Evolutionary conservation across 2,888 invertebrate species (phyloP).

Genomic region (Minunthozetes semirufus): DNA sequence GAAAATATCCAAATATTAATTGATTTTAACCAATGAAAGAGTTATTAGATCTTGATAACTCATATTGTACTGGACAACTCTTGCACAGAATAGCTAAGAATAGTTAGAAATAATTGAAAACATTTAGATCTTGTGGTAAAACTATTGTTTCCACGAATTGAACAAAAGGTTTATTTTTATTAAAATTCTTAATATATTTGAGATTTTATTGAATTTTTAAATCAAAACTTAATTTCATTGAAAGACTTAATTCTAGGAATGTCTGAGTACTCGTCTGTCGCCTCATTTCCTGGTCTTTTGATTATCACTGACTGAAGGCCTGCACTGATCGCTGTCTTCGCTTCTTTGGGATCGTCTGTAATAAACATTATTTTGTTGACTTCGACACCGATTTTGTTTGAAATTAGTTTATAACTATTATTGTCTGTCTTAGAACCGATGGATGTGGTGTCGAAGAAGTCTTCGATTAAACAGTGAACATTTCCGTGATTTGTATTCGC

Average conservation of each 20-base stretch:
- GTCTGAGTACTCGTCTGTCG: neutral
- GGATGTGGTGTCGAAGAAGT: slow-evolving; percentile 29
- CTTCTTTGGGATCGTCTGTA: slow-evolving; percentile 35
- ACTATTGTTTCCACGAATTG: too few relatives aligned
- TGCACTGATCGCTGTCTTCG: slow-evolving; percentile 32
- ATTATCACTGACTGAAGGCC: slow-evolving; percentile 32
- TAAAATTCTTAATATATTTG: too few relatives aligned
- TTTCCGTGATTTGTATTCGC: slow-evolving; percentile 36
- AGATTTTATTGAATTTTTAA: neutral
- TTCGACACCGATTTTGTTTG: neutral
- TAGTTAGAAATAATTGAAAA: too few relatives aligned
- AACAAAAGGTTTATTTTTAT: too few relatives aligned
- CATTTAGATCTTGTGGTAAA: too few relatives aligned
- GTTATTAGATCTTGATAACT: too few relatives aligned
- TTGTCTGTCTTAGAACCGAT: slow-evolving; percentile 32
- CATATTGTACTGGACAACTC: too few relatives aligned
- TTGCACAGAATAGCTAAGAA: too few relatives aligned
- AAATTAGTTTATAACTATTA: slow-evolving; percentile 32
- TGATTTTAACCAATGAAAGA: too few relatives aligned
- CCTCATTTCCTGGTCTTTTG: slow-evolving; percentile 21
- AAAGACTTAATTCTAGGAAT: slow-evolving; percentile 31
- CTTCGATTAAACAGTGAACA: slow-evolving; percentile 23
- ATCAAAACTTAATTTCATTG: slow-evolving; percentile 25
- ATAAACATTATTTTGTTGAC: slow-evolving; percentile 32
- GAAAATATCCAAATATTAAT: too few relatives aligned